Evolutionary conservation across 2,113 vertebrate genomes (phyloP), one percentile per base, ranked within the genome.

Genomic region (Eurypyga helias): DNA sequence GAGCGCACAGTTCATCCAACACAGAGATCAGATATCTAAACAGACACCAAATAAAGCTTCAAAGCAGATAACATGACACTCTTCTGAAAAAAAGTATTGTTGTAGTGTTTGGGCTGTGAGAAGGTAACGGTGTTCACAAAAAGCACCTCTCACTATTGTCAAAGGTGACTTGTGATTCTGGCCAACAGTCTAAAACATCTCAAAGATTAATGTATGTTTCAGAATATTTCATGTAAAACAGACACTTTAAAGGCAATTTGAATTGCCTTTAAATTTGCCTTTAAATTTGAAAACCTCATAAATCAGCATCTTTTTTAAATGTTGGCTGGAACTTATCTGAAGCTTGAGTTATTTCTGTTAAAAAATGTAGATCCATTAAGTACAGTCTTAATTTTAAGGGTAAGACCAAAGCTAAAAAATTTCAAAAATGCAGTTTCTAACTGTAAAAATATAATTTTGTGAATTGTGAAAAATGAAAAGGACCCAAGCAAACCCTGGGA

Each of bases 191-290:
- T 33, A 80, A 89, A 96, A 83, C 3, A 29, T 33, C 60, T 77
- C 54, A 80, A 73, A 90, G 23, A 52, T 77, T 89, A 90, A 92
- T 89, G 43, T 17, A 64, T 64, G 18, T 93, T 96, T 78, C 64
- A 83, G 64, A 93, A 65, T 80, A 87, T 84, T 87, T 89, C 5
- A 81, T 72, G 34, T 75, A 84, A 93, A 91, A 46, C 18, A 89
- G 85, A 65, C 62, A 66, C 46, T 95, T 93, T 92, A 83, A 80
- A 77, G 65, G 31, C 34, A 89, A 36, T 75, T 94, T 93, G 81
- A 91, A 94, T 84, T 87, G n/a, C n/a, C n/a, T n/a, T n/a, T n/a
- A n/a, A n/a, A n/a, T n/a, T n/a, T n/a, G n/a, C n/a, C n/a, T n/a
- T n/a, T n/a, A n/a, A n/a, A n/a, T n/a, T n/a, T n/a, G n/a, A n/a